phyloP scores from a whole-genome alignment of 2,113 vertebrate species.

The Struthio camelus region DNA sequence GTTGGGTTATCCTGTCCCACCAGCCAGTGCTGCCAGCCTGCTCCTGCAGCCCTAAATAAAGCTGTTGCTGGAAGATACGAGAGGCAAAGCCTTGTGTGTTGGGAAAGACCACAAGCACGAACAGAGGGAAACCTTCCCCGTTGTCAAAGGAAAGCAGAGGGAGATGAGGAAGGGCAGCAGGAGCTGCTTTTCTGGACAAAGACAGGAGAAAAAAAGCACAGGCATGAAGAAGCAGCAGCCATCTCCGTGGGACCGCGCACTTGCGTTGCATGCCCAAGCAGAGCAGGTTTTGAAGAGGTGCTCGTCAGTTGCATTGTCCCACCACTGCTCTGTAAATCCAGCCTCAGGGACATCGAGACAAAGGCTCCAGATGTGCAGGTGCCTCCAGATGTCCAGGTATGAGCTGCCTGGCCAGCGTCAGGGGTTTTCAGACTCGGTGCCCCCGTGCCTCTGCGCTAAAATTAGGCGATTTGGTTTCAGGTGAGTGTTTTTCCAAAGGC shows the following conservation, averaged over 20 bases:
- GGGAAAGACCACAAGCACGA: neutral
- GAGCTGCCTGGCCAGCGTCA: too few species aligned
- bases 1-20: fast-evolving
- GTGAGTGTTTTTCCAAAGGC: neutral
- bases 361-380: neutral
- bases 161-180: neutral
- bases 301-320: neutral
- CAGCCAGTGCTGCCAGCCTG: neutral
- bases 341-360: neutral
- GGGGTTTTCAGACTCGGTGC: neutral
- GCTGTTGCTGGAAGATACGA: neutral
- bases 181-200: neutral
- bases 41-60: neutral
- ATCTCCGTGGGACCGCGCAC: neutral
- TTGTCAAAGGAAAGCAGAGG: neutral
- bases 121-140: neutral
- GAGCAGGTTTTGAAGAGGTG: neutral
- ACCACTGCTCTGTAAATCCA: neutral
- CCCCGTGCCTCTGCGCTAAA: neutral
- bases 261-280: neutral
- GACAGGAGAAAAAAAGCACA: neutral
- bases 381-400: neutral
- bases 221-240: neutral
- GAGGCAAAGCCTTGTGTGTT: neutral
- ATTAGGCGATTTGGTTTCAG: neutral